Conservation (phyloP, 2,797 vertebrate species). For the Danionella dracula region DNA sequence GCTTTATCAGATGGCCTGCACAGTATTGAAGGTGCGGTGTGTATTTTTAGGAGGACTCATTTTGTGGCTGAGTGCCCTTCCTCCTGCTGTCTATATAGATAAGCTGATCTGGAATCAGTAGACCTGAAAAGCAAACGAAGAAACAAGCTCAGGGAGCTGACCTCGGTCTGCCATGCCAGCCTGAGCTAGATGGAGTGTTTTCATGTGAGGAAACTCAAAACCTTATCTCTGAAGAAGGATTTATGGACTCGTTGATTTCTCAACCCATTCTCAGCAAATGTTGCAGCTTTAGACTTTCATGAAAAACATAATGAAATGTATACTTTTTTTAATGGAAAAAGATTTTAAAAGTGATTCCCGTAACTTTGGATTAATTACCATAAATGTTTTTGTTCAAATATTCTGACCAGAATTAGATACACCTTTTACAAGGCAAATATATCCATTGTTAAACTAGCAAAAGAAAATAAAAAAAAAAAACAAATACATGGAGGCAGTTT, state of each 20-base stretch:
- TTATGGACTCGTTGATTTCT: constrained; percentile 29
- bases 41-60: constrained; percentile 61
- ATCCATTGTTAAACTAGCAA: no score
- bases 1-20: constrained; percentile 54
- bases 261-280: constrained; percentile 9
- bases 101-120: constrained; percentile 62
- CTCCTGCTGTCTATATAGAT: constrained; percentile 54
- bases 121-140: constrained; percentile 62
- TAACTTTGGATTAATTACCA: no score
- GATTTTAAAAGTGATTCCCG: not conserved
- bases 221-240: constrained; percentile 41
- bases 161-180: constrained; percentile 47
- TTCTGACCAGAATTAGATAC: no score
- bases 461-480: no score
- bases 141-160: constrained; percentile 52
- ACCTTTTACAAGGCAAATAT: no score
- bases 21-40: constrained; percentile 53
- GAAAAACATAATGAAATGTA: not conserved
- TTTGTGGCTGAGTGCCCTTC: constrained; percentile 59
- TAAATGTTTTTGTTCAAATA: no score
- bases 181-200: constrained; percentile 44
- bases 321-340: constrained; percentile 13
- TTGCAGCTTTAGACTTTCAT: constrained; percentile 9
- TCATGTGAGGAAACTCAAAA: constrained; percentile 43
- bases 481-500: no score